Evolutionary conservation across 2,113 vertebrate genomes (phyloP).

Genomic region (Trichechus manatus): DNA sequence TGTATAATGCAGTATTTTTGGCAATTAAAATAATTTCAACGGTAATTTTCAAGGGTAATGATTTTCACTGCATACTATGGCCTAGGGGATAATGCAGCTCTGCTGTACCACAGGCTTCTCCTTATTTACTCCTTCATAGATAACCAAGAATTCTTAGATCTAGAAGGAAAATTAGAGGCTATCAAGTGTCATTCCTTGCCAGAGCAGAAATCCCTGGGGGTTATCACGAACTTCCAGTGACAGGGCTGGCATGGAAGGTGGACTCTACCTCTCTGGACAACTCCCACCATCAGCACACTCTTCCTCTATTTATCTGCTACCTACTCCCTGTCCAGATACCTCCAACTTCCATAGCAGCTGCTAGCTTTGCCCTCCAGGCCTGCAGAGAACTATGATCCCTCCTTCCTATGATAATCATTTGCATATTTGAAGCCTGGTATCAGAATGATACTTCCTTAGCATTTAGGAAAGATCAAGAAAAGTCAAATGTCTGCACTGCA

Average conservation of each 20-base stretch:
- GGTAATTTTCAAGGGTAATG: background rate
- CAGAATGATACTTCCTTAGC: background rate
- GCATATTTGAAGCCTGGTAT: background rate
- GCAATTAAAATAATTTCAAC: background rate
- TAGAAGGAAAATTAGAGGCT: background rate
- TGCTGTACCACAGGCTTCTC: background rate
- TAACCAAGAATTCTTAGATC: background rate
- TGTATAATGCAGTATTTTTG: background rate
- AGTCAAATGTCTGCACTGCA: background rate
- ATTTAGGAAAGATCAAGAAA: background rate
- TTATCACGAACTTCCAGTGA: background rate
- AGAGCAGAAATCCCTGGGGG: background rate
- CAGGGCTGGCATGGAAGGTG: too few species aligned
- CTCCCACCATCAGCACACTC: background rate
- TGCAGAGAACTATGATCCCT: background rate
- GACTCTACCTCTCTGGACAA: too few species aligned
- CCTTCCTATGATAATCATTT: background rate
- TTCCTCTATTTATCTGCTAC: background rate
- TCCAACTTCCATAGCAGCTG: background rate
- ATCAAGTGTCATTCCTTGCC: background rate
- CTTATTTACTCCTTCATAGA: background rate
- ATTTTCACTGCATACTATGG: background rate
- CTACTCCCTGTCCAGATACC: background rate
- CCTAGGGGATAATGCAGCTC: background rate
- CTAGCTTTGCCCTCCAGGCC: background rate